Conservation (phyloP, 2,888 invertebrate genomes). For the Amblyjoppa proteus region DNA sequence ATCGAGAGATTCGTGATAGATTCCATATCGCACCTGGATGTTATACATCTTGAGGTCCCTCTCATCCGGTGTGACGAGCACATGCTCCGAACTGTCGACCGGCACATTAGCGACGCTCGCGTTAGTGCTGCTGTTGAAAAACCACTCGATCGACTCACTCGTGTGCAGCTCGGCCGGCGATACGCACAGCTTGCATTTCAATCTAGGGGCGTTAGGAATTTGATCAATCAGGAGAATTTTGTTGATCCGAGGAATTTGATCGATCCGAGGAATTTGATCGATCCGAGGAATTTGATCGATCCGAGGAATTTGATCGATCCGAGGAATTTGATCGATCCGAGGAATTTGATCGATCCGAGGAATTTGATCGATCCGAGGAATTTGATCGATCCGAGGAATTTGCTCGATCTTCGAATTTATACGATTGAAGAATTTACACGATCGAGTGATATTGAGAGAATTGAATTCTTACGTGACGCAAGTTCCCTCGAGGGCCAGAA, state of each 20-base stretch:
- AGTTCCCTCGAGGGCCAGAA: constrained; percentile 85
- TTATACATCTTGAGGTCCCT: constrained; percentile 86
- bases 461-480: constrained; percentile 81
- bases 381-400: background rate
- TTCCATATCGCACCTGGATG: constrained; percentile 76
- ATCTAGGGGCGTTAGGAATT: constrained; percentile 75
- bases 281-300: background rate
- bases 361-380: background rate
- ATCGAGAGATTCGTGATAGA: background rate
- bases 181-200: constrained; percentile 86
- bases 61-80: constrained; percentile 84
- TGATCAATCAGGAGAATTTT: background rate
- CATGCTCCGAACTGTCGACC: constrained; percentile 84
- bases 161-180: constrained; percentile 85
- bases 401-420: too few species aligned
- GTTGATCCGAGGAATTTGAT: background rate
- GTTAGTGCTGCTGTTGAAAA: constrained; percentile 79
- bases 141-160: constrained; percentile 85
- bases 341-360: background rate
- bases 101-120: constrained; percentile 77
- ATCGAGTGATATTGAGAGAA: background rate
- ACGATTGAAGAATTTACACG: background rate
- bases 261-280: background rate
- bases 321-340: too few species aligned
- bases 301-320: background rate